Conservation (phyloP, 2,888 invertebrate species). For the Eurytoma californica region DNA sequence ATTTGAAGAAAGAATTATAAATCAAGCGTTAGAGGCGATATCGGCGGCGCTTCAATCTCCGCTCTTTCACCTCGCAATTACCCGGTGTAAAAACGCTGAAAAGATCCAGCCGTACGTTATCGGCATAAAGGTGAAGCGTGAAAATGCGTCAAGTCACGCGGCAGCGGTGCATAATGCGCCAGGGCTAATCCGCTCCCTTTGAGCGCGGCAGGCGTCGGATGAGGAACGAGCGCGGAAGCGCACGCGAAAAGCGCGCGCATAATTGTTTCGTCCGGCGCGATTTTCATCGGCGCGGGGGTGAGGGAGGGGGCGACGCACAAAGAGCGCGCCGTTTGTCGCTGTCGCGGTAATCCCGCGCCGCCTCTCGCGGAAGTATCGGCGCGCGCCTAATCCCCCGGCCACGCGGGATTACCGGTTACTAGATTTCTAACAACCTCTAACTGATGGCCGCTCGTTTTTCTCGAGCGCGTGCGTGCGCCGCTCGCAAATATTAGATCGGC, state of each 20-base stretch:
- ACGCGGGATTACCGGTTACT: constrained; percentile 61
- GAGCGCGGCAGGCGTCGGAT: constrained; percentile 12
- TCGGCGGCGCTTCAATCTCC: too few species aligned
- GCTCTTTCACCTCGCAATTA: too few species aligned
- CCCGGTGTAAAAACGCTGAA: too few species aligned
- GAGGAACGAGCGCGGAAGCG: constrained; percentile 41
- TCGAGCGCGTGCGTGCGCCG: constrained; percentile 54
- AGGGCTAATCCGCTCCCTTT: constrained; percentile 25
- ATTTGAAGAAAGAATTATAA: too few species aligned
- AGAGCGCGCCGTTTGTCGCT: constrained; percentile 41
- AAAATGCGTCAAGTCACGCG: not conserved
- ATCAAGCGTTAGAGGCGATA: too few species aligned
- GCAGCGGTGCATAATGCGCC: not conserved
- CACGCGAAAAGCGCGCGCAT: constrained; percentile 13
- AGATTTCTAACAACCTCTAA: constrained; percentile 63
- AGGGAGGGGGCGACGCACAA: not conserved
- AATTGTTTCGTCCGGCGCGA: constrained; percentile 45
- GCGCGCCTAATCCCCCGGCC: constrained; percentile 36
- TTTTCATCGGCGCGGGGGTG: constrained; percentile 35
- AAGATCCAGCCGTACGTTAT: not conserved
- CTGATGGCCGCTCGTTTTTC: constrained; percentile 62
- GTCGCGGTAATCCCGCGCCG: constrained; percentile 32
- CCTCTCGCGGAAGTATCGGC: constrained; percentile 36
- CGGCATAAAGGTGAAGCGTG: not conserved
- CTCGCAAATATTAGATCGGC: constrained; percentile 63